Percentiles rank a stretch among this genome's conserved stretches.
These are phyloP conservation scores for Thymelicus sylvestris DNA, from an alignment of 2,888 invertebrate species.

Conservation along the genomic window DNA sequence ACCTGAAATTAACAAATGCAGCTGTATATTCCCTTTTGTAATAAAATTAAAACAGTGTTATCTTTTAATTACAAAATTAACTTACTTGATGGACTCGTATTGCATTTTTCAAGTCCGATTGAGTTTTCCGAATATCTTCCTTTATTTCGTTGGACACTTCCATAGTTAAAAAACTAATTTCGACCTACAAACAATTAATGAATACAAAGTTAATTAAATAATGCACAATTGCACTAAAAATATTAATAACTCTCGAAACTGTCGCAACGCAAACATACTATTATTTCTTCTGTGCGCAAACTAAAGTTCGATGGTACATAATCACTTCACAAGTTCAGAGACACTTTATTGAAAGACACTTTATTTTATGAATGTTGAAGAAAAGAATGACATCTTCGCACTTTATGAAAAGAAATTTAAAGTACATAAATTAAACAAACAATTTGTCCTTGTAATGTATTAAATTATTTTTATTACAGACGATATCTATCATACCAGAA, in stretches of 20 bases:
- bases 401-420: no score
- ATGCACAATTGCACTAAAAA: conserved; percentile 14
- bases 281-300: no score
- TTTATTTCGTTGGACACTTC: conserved; percentile 86
- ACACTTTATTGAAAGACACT: neutral
- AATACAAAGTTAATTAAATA: neutral
- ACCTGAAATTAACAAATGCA: conserved; percentile 66
- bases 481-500: no score
- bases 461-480: no score
- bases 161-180: conserved; percentile 57
- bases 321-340: conserved; percentile 9
- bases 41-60: neutral
- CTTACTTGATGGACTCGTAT: conserved; percentile 87
- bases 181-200: neutral
- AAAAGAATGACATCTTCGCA: neutral
- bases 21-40: neutral
- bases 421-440: no score
- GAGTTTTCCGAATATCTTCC: conserved; percentile 85
- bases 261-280: conserved; percentile 9
- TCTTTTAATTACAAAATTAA: conserved; percentile 34
- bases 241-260: conserved; percentile 3
- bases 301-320: conserved; percentile 11
- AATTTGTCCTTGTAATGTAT: no score
- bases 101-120: conserved; percentile 86
- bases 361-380: no score